These are phyloP conservation scores for Globodera rostochiensis DNA, from an alignment of 1,140 invertebrate genomes.

Conservation along the genomic window DNA sequence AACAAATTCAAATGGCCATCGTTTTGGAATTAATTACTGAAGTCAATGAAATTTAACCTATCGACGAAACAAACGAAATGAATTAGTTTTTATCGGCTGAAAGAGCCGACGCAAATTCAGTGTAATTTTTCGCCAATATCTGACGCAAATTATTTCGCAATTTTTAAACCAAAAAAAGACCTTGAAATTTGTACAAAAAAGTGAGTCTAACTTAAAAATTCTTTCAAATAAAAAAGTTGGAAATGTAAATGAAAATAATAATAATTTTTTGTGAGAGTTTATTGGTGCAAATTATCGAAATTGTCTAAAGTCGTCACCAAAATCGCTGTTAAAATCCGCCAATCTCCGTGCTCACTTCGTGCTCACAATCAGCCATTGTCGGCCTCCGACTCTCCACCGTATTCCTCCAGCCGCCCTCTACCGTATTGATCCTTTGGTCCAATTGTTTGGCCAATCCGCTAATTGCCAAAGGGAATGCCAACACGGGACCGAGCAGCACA, in stretches of 20 bases:
- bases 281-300: no score
- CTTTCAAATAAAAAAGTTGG: not conserved
- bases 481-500: not conserved
- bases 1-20: not conserved
- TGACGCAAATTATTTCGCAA: not conserved
- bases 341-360: not conserved
- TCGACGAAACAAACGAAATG: not conserved
- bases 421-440: not conserved
- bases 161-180: not conserved
- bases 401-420: not conserved
- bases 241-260: not conserved
- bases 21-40: not conserved
- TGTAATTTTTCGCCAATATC: not conserved
- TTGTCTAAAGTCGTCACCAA: not conserved
- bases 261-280: no score
- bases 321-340: not conserved
- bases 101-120: not conserved
- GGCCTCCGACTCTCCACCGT: not conserved
- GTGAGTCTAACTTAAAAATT: no score
- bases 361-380: not conserved
- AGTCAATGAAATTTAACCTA: no score
- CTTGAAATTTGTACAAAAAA: not conserved
- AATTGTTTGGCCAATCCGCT: not conserved
- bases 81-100: not conserved
- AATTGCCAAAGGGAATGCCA: slow-evolving; percentile 3